phyloP scores from a whole-genome alignment of 1,140 invertebrate species.

The Penaeus vannamei region DNA sequence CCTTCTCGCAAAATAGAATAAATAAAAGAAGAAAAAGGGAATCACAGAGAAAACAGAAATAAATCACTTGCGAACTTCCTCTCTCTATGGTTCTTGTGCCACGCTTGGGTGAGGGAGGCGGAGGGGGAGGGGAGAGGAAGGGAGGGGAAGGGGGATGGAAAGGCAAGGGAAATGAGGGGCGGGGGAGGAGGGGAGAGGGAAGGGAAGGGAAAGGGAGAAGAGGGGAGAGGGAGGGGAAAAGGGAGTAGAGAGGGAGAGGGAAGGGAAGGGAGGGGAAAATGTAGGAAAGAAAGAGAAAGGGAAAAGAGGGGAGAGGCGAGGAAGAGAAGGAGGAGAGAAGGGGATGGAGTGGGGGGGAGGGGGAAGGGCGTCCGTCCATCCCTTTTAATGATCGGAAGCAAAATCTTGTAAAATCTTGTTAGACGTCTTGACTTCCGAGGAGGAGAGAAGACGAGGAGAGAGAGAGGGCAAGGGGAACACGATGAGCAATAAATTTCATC shows the following conservation, averaged over 20 bases:
- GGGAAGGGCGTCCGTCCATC: neutral
- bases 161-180: neutral
- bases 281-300: neutral
- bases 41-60: too few species aligned
- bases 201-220: neutral
- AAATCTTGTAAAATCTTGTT: neutral
- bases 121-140: neutral
- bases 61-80: too few species aligned
- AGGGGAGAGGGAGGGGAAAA: conserved; percentile 3
- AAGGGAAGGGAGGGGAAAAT: neutral
- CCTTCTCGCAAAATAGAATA: too few species aligned
- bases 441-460: too few species aligned
- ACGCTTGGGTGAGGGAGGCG: neutral
- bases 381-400: conserved; percentile 1
- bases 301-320: conserved; percentile 1
- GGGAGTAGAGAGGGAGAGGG: neutral
- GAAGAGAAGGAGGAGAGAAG: conserved; percentile 20
- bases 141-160: neutral
- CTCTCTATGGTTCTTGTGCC: too few species aligned
- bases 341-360: conserved; percentile 19
- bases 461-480: too few species aligned
- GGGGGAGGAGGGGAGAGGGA: neutral
- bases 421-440: neutral
- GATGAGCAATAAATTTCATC: too few species aligned
- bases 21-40: too few species aligned